Base-by-base conservation (phyloP, 2,888 invertebrate genomes). In the Tinea semifulvella region DNA sequence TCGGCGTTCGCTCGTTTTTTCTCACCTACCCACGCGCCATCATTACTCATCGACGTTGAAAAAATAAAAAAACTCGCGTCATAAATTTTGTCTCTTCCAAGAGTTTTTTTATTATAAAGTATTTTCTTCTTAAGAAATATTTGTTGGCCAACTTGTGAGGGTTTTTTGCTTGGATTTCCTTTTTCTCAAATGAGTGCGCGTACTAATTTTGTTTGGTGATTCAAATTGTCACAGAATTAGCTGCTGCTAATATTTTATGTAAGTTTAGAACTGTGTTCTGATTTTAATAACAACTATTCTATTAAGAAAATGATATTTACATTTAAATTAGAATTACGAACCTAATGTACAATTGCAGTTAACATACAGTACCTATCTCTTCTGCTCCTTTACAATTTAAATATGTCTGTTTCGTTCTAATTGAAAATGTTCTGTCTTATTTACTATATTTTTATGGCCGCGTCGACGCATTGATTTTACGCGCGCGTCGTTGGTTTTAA, bases 391-490 rank as follows among this genome's bases (percentile, higher is more conserved):
- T 3, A 14, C 13, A 36, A 4, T 2, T 18, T 7, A 18, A 2
- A 10, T 36, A 18, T 36, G 4, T 36, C 18, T 36, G 40, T 14
- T 20, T 40, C 22, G 14, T 22, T 40, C 6, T 11, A 10, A 6
- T 40, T 13, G 2, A 19, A 40, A 40, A 40, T 22, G 38, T 8
- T 20, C n/a, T 22, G 14, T 14, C 8, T 40, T 22, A 40, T 40
- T 40, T 40, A 40, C 40, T n/a, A 40, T n/a, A 11, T 18, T 40
- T 47, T 47, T 42, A 47, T 36, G 44, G 8, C 2, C 39, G 25
- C 47, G 42, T 40, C 35, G 47, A 47, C 47, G 36, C 42, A 44
- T 43, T 47, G 42, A 47, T 47, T 44, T 47, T 44, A 47, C 44
- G 40, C 10, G 14, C 18, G 28, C 18, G 14, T 46, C 40, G 46